Conservation (phyloP, 2,888 invertebrate species). For the Troides oblongomaculatus region DNA sequence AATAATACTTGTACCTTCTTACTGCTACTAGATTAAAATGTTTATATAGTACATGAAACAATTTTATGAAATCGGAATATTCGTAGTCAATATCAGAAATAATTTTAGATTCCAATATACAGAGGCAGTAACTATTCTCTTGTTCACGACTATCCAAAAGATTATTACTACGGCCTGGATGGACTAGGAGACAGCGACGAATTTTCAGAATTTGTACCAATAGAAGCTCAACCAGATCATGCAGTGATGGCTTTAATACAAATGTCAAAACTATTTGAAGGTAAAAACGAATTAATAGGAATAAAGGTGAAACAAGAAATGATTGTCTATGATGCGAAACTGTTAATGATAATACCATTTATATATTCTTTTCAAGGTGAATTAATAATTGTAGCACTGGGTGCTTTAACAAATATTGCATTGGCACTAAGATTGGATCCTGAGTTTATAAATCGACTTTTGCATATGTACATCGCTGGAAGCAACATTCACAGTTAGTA, state of each 20-base stretch:
- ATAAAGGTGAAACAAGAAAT: not conserved
- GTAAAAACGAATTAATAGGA: slow-evolving; percentile 35
- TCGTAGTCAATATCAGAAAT: no score
- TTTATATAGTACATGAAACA: no score
- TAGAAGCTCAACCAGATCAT: slow-evolving; percentile 65
- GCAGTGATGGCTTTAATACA: slow-evolving; percentile 79
- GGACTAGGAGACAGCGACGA: slow-evolving; percentile 63
- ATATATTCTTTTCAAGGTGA: slow-evolving; percentile 61
- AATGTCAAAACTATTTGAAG: slow-evolving; percentile 39
- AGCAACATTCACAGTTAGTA: slow-evolving; percentile 84
- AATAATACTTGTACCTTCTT: no score
- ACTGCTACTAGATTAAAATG: no score
- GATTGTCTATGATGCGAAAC: not conserved
- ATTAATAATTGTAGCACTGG: slow-evolving; percentile 82
- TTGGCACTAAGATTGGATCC: slow-evolving; percentile 84
- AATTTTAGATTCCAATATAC: slow-evolving; percentile 81
- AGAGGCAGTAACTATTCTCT: slow-evolving; percentile 74
- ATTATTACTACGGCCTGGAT: slow-evolving; percentile 78
- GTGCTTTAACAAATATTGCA: slow-evolving; percentile 89
- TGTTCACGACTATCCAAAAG: slow-evolving; percentile 44
- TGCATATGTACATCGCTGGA: slow-evolving; percentile 87
- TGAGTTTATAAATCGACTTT: slow-evolving; percentile 80
- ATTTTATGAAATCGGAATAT: no score
- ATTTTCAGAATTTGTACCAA: slow-evolving; percentile 58
- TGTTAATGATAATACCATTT: not conserved